Percentiles rank a stretch among this genome's conserved stretches.
phyloP scores from a whole-genome alignment of 2,113 vertebrate species.

The Hirundichthys speculiger region DNA sequence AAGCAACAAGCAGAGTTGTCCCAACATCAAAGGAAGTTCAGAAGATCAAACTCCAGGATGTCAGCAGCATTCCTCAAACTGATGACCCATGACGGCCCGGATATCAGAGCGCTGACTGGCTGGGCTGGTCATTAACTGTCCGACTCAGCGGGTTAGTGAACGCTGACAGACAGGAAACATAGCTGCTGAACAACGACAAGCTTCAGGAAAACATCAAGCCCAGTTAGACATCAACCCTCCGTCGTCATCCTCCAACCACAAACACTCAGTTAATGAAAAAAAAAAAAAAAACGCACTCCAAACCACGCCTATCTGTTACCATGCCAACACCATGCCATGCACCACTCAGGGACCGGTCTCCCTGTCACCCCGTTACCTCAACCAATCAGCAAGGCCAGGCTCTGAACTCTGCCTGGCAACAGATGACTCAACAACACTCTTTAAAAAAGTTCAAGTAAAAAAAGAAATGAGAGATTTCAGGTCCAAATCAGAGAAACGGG shows the following conservation, averaged over 20 bases:
- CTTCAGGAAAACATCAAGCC: too few relatives aligned
- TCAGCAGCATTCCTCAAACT: slow-evolving; percentile 20
- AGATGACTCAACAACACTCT: background rate
- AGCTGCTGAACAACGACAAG: too few relatives aligned
- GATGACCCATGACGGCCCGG: background rate
- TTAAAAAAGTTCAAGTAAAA: background rate
- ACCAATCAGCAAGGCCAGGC: slow-evolving; percentile 10
- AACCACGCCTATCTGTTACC: too few relatives aligned
- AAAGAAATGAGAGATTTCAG: background rate
- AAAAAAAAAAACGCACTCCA: too few relatives aligned
- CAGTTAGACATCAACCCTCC: too few relatives aligned
- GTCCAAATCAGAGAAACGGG: background rate
- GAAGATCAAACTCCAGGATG: background rate
- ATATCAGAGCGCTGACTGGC: slow-evolving; percentile 13
- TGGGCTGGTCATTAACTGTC: slow-evolving; percentile 25
- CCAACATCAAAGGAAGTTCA: too few relatives aligned
- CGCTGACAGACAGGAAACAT: background rate
- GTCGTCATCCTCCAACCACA: background rate
- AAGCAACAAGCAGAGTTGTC: too few relatives aligned
- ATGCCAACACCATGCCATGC: slow-evolving; percentile 13
- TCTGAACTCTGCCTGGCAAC: slow-evolving; percentile 10
- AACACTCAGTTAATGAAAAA: background rate
- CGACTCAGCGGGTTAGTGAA: slow-evolving; percentile 5
- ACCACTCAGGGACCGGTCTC: slow-evolving; percentile 20
- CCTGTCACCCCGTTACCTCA: slow-evolving; percentile 31